These are phyloP conservation scores for Amblyjoppa fuscipennis DNA, from an alignment of 2,888 invertebrate genomes.

Conservation along the genomic window DNA sequence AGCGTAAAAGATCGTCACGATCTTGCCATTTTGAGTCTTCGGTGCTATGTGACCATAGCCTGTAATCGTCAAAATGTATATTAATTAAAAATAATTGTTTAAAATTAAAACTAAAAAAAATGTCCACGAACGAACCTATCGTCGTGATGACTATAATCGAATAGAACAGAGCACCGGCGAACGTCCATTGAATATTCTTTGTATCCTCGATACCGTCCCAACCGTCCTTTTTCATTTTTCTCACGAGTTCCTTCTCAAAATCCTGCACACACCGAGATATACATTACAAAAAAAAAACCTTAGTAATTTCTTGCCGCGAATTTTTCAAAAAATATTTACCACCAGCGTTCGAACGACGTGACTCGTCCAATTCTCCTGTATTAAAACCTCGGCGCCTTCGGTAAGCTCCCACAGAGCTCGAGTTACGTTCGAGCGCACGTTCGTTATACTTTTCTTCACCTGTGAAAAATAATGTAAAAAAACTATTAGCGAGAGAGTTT, in stretches of 20 bases:
- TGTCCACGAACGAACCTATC: slow-evolving; percentile 89
- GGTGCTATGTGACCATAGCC: slow-evolving; percentile 98
- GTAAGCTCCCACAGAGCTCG: slow-evolving; percentile 93
- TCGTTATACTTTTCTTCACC: slow-evolving; percentile 92
- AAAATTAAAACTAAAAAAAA: slow-evolving; percentile 4
- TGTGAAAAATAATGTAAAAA: slow-evolving; percentile 78
- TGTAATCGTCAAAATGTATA: slow-evolving; percentile 81
- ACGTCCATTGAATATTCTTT: slow-evolving; percentile 91
- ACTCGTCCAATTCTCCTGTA: slow-evolving; percentile 92
- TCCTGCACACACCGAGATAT: slow-evolving; percentile 74
- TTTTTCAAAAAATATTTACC: slow-evolving; percentile 73
- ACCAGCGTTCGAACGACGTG: slow-evolving; percentile 88
- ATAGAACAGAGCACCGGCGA: slow-evolving; percentile 96
- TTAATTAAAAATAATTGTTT: neutral
- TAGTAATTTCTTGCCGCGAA: too few relatives aligned
- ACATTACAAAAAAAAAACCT: neutral
- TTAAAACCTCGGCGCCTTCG: slow-evolving; percentile 88
- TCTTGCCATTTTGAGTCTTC: slow-evolving; percentile 96
- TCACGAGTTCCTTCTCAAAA: slow-evolving; percentile 91
- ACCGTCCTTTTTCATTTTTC: slow-evolving; percentile 94
- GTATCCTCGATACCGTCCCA: slow-evolving; percentile 94
- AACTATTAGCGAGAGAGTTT: neutral
- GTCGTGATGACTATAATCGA: slow-evolving; percentile 98
- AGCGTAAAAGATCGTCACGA: slow-evolving; percentile 98
- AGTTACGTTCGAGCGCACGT: slow-evolving; percentile 91